Evolutionary conservation across 64 coral and sea anemone genomes (phyloP).

Genomic region (Porites australiensis): DNA sequence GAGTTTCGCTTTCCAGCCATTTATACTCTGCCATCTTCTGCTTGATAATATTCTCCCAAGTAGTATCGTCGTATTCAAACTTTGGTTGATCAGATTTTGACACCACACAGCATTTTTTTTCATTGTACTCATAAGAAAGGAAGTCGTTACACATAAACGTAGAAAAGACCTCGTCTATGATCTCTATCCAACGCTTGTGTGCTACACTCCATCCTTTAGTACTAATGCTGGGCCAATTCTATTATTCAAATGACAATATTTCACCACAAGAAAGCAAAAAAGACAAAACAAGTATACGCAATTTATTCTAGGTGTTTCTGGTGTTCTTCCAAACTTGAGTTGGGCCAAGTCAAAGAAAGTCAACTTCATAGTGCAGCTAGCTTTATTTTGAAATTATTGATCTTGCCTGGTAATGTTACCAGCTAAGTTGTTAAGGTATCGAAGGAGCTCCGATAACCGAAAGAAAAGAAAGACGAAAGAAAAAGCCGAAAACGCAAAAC

Average conservation of each 20-base stretch:
- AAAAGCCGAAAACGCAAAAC: neutral
- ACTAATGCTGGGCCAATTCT: neutral
- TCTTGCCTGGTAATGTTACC: neutral
- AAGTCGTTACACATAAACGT: slow-evolving; percentile 11
- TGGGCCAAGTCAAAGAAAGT: neutral
- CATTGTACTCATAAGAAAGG: slow-evolving; percentile 19
- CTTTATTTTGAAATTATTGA: neutral
- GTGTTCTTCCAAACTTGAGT: neutral
- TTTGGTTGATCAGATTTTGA: neutral
- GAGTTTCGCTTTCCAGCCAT: slow-evolving; percentile 5
- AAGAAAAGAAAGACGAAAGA: slow-evolving; percentile 14
- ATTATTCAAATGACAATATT: slow-evolving; percentile 1
- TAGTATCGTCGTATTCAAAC: neutral
- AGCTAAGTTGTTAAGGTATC: slow-evolving; percentile 1
- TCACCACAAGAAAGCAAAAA: neutral
- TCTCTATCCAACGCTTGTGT: slow-evolving; percentile 30
- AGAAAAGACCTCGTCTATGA: slow-evolving; percentile 1
- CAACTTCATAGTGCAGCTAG: neutral
- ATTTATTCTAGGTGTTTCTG: neutral
- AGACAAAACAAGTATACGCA: neutral
- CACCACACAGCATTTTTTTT: slow-evolving; percentile 1
- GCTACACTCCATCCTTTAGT: slow-evolving; percentile 10
- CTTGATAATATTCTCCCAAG: slow-evolving; percentile 9
- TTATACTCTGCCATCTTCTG: neutral
- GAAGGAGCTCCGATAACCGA: slow-evolving; percentile 3